Evolutionary conservation across 2,113 vertebrate genomes (phyloP), one percentile per base, ranked within the genome.

Genomic region (Ammodytes marinus): DNA sequence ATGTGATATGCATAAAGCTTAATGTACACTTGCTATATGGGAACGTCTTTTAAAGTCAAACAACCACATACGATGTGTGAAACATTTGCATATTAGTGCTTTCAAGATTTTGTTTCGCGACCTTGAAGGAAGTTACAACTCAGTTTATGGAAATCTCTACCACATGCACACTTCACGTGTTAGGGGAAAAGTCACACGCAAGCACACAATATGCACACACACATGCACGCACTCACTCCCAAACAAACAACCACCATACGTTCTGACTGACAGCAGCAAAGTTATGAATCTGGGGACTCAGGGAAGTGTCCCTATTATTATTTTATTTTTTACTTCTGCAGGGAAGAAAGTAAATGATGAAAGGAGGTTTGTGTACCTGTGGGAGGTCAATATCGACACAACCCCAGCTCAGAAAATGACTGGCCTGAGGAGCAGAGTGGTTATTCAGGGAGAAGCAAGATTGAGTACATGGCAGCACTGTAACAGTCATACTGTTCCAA

Each of bases 371-470:
- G 8, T 87, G 86, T 85, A 88, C 77, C 89, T 85, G 74, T 82
- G 86, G 89, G 90, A 91, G 90, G 92, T 91, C 86, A 90, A 78
- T 91, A 91, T 89, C 89, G 83, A 91, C 87, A 87, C 78, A 87
- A 80, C 86, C 86, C 19, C 40, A 61, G 74, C 83, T 86, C 83
- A 69, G 85, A 76, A 93, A 90, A 90, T 90, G 84, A 91, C 83
- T 87, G 82, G 92, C 92, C 89, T 59, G 81, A 81, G 90, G 90
- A 87, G 75, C 80, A 27, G 68, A 83, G 79, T 6, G 53, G 90
- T 83, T 86, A 81, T 89, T 86, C 65, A 40, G 83, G 86, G 87
- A 91, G 81, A 73, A 42, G 87, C 73, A 75, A 88, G 91, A 90
- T 77, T 86, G 88, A 93, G 69, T 78, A 81, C 85, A 86, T 74